phyloP scores from a whole-genome alignment of 2,113 vertebrate genomes.

The Anas platyrhynchos region DNA sequence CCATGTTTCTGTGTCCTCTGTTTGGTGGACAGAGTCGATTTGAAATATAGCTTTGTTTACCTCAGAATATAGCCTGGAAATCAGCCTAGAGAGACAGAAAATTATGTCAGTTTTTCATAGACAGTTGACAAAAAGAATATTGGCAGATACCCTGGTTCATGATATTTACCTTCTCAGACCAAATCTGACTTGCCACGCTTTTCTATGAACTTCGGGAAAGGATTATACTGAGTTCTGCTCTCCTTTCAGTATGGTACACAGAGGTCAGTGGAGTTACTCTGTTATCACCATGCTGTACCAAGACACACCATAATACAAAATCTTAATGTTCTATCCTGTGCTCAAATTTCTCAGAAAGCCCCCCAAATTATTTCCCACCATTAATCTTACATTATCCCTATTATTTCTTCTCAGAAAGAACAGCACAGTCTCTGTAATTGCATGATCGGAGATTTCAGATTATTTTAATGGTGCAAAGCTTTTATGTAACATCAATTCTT shows the following conservation, averaged over 20 bases:
- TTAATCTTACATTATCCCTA: constrained; percentile 1
- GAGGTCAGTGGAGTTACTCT: background rate
- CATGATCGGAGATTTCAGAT: background rate
- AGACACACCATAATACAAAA: background rate
- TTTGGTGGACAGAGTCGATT: background rate
- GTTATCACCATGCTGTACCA: background rate
- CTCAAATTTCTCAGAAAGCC: background rate
- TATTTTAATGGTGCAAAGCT: background rate
- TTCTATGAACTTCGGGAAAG: constrained; percentile 9
- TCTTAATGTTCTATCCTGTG: background rate
- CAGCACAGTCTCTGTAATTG: background rate
- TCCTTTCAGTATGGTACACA: background rate
- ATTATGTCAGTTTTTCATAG: background rate
- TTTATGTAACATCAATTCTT: background rate
- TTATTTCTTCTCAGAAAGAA: constrained; percentile 9
- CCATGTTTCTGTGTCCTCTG: accelerated
- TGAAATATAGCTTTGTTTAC: background rate
- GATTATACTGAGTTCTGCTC: background rate
- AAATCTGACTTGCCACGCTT: background rate
- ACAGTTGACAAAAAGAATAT: background rate
- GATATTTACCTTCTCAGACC: background rate
- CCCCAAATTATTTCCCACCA: background rate
- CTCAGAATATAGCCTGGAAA: background rate
- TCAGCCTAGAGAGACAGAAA: background rate
- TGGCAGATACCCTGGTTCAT: background rate